These are phyloP conservation scores for Tolypeutes matacus DNA, from an alignment of 2,797 vertebrate genomes.

Conservation along the genomic window DNA sequence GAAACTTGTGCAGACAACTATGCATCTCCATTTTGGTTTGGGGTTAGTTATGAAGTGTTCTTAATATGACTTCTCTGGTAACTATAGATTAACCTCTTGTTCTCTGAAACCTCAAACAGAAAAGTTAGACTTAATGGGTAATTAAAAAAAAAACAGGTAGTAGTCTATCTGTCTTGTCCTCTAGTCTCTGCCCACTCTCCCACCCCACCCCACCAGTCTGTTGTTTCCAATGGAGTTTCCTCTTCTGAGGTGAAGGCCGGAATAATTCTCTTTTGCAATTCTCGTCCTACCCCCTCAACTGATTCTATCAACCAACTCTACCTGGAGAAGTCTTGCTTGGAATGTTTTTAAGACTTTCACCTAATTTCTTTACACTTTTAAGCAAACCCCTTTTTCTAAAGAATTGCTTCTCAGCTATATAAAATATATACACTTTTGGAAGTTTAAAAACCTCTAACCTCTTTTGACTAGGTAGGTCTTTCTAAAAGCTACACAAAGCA, in stretches of 20 bases:
- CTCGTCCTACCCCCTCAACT: not conserved
- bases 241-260: not conserved
- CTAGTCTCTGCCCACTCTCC: not conserved
- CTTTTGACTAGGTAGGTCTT: conserved; percentile 71
- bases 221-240: not conserved
- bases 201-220: not conserved
- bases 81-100: conserved; percentile 53
- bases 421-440: conserved; percentile 63
- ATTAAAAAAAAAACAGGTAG: not conserved
- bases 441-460: conserved; percentile 61
- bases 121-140: not conserved
- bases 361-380: conserved; percentile 60
- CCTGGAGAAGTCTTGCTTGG: not conserved
- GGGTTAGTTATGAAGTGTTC: conserved; percentile 64
- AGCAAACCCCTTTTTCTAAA: conserved; percentile 71
- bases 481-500: conserved; percentile 27
- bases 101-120: conserved; percentile 70
- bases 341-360: conserved; percentile 56
- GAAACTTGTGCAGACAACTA: conserved; percentile 4
- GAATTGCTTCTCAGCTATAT: conserved; percentile 50
- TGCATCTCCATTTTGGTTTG: conserved; percentile 26
- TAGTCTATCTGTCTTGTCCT: conserved; percentile 40
- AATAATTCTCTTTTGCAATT: not conserved
- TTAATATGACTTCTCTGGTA: conserved; percentile 57
- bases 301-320: not conserved